Evolutionary conservation across 2,888 invertebrate genomes (phyloP), one percentile per base, ranked within the genome.

Genomic region (Hyposoter dolosus): DNA sequence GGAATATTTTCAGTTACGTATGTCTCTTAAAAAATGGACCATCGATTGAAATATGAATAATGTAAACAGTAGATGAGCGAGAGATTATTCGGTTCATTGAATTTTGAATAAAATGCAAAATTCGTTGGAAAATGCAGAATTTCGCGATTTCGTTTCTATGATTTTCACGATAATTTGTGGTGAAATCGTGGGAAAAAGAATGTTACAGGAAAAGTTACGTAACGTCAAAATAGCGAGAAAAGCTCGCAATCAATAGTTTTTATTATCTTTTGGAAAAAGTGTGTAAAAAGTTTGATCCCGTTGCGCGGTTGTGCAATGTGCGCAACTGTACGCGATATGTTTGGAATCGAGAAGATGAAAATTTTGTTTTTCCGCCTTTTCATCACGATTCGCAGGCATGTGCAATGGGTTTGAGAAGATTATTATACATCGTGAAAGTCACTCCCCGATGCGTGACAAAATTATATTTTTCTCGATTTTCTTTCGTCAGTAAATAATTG

Each of bases 391-490:
- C 9, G 7, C 40, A 10, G n/a, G 68, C 82, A 53, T 78, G 79
- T 72, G 71, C 43, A 65, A 60, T 32, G 19, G 79, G 63, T 71
- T 83, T 40, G 60, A 72, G 76, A 76, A 28, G 80, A 83, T 66
- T 10, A 66, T 12, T 40, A 12, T 60, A 80, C 77, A 43, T 50
- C 83, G 85, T 72, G 63, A 77, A 40, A 76, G 50, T 82, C 79
- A 83, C 79, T 76, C 56, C 43, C 72, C 65, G 28, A n/a, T 56
- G 72, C 85, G 83, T 85, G 85, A 83, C 80, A 83, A 68, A 66
- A 23, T 75, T 32, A 28, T 45, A 10, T 69, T 69, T 68, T 32
- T 45, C n/a, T 23, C 53, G 15, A 28, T 60, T 23, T 75, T 19
- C 12, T 56, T 43, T 56, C n/a, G 43, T 63, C 35, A 19, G 23